phyloP scores from a whole-genome alignment of 2,113 vertebrate genomes.

The Tragelaphus buxtoni region DNA sequence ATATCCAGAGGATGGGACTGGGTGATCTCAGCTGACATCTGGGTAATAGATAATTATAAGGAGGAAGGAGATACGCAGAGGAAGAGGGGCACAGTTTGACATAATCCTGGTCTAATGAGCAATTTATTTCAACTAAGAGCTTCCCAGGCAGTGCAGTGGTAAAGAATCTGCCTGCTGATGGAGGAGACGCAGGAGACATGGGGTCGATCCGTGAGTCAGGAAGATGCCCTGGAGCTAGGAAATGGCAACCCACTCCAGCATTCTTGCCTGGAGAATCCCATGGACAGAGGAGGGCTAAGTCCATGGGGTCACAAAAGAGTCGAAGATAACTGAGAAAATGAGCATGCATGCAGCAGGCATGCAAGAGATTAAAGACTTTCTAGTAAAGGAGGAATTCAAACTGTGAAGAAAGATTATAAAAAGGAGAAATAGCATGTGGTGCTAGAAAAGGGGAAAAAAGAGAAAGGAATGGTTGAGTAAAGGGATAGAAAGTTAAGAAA shows the following conservation, averaged over 20 bases:
- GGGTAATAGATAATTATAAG: neutral
- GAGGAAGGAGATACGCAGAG: neutral
- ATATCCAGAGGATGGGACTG: neutral
- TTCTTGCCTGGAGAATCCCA: neutral
- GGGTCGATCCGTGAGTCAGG: neutral
- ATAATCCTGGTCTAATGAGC: neutral
- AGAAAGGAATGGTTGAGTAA: neutral
- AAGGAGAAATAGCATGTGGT: neutral
- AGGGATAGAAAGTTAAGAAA: neutral
- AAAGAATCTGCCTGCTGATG: neutral
- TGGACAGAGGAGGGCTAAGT: neutral
- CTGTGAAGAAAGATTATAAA: neutral
- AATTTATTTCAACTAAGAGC: neutral
- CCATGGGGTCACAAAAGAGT: neutral
- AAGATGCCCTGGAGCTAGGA: neutral
- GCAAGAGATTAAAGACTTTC: neutral
- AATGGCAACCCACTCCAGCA: neutral
- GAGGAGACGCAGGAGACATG: neutral
- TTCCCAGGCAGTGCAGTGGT: neutral
- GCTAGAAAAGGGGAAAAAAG: neutral
- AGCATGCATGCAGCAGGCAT: fast-evolving
- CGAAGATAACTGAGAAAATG: neutral
- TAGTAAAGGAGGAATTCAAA: neutral
- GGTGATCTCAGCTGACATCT: neutral
- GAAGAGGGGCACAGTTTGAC: neutral